Percentiles rank a stretch among this genome's conserved stretches.
phyloP scores from a whole-genome alignment of 2,888 invertebrate species.

The Cactoblastis cactorum region DNA sequence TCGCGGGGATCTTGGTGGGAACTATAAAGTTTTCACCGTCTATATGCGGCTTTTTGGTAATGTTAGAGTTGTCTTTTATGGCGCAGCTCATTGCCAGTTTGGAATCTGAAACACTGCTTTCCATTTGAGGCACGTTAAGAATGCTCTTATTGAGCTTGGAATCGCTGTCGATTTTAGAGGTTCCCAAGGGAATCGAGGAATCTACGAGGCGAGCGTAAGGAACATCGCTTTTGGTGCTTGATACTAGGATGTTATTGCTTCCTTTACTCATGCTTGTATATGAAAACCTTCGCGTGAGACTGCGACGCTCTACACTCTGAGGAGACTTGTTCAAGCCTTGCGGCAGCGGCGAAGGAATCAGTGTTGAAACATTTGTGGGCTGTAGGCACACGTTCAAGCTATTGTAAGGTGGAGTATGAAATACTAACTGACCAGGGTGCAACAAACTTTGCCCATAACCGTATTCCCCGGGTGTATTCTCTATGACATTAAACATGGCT shows the following conservation, averaged over 20 bases:
- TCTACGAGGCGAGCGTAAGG: constrained; percentile 90
- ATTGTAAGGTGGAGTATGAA: constrained; percentile 94
- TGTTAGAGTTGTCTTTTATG: constrained; percentile 67
- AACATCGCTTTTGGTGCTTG: constrained; percentile 81
- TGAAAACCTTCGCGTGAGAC: constrained; percentile 69
- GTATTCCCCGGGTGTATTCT: constrained; percentile 88
- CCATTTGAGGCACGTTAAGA: constrained; percentile 80
- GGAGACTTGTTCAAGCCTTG: constrained; percentile 64
- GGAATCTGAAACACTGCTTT: constrained; percentile 92
- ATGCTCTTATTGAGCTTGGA: constrained; percentile 82
- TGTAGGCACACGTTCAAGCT: constrained; percentile 87
- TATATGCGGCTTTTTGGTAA: constrained; percentile 46
- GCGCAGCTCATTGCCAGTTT: constrained; percentile 89
- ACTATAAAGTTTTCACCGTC: constrained; percentile 53
- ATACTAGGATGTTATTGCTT: constrained; percentile 60
- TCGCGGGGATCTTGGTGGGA: constrained; percentile 67
- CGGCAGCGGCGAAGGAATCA: constrained; percentile 67
- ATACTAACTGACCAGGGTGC: constrained; percentile 91
- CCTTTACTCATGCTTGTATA: constrained; percentile 72
- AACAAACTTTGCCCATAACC: constrained; percentile 97
- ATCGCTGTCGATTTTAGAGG: constrained; percentile 84
- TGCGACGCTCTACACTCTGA: constrained; percentile 58
- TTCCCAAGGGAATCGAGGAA: constrained; percentile 76
- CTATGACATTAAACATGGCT: constrained; percentile 85
- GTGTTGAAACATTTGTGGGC: constrained; percentile 75